A percentile compares a stretch with the other conserved stretches of the same genome.
Evolutionary conservation across 1,140 invertebrate species (phyloP).

Genomic region (Stenopsyche tienmushanensis): DNA sequence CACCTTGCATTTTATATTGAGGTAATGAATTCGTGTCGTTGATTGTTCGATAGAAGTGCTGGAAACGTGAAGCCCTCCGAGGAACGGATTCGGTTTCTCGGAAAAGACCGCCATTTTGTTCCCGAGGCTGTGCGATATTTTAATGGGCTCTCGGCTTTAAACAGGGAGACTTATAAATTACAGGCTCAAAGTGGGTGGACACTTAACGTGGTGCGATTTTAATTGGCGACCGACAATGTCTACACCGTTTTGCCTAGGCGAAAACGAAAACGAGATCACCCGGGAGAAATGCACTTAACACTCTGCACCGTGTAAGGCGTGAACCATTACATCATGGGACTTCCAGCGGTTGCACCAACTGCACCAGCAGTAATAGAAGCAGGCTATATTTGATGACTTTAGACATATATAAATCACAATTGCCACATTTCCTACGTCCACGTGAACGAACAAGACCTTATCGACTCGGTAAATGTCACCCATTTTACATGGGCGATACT

Average conservation of each 20-base stretch:
- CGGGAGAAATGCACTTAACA: background rate
- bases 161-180: slow-evolving; percentile 28
- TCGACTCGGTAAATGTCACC: too few relatives aligned
- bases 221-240: slow-evolving; percentile 23
- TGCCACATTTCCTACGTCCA: too few relatives aligned
- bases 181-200: slow-evolving; percentile 28
- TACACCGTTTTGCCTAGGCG: background rate
- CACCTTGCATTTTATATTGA: slow-evolving; percentile 31
- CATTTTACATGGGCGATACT: too few relatives aligned
- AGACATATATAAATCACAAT: too few relatives aligned
- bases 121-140: slow-evolving; percentile 19
- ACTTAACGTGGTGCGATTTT: slow-evolving; percentile 20
- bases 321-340: too few relatives aligned
- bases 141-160: slow-evolving; percentile 10
- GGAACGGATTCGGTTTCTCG: slow-evolving; percentile 28
- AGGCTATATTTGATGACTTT: too few relatives aligned
- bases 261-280: slow-evolving; percentile 4
- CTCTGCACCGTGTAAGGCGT: too few relatives aligned
- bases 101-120: slow-evolving; percentile 12
- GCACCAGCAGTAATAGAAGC: too few relatives aligned
- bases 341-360: too few relatives aligned
- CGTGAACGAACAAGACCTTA: too few relatives aligned
- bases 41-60: slow-evolving; percentile 30
- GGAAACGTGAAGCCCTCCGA: slow-evolving; percentile 35
- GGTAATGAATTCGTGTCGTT: slow-evolving; percentile 41